These are phyloP conservation scores for Danionella dracula DNA, from an alignment of 2,797 vertebrate species.

Conservation along the genomic window DNA sequence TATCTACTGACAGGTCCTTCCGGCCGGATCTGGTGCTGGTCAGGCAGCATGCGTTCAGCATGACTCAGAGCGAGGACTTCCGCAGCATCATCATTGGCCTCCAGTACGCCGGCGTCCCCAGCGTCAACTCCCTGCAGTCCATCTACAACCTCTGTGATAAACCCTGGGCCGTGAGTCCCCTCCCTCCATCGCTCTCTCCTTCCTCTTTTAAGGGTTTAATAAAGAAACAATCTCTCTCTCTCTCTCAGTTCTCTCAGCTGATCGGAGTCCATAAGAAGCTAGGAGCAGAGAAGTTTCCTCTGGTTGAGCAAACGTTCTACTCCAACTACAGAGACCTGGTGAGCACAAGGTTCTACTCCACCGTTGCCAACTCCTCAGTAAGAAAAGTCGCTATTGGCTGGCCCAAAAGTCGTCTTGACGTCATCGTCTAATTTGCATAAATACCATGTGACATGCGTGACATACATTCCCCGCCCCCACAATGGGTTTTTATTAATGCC, in stretches of 20 bases:
- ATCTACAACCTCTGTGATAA: slow-evolving; percentile 98
- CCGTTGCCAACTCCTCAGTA: too few species aligned
- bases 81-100: slow-evolving; percentile 92
- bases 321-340: slow-evolving; percentile 99
- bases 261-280: slow-evolving; percentile 83
- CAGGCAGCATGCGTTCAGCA: slow-evolving; percentile 93
- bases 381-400: too few species aligned
- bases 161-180: slow-evolving; percentile 94
- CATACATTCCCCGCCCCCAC: too few species aligned
- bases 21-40: slow-evolving; percentile 92
- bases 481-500: too few species aligned
- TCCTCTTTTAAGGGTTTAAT: not conserved
- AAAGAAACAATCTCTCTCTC: slow-evolving; percentile 10
- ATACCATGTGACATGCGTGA: too few species aligned
- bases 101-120: slow-evolving; percentile 89
- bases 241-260: slow-evolving; percentile 88
- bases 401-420: too few species aligned
- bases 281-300: slow-evolving; percentile 90
- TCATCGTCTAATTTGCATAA: too few species aligned
- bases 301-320: slow-evolving; percentile 95
- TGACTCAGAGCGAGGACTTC: slow-evolving; percentile 97
- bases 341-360: too few species aligned
- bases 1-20: slow-evolving; percentile 78
- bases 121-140: slow-evolving; percentile 91
- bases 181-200: not conserved